A percentile compares a stretch with the other conserved stretches of the same genome.
Conservation (phyloP, 2,113 vertebrate genomes). For the Struthidea cinerea region DNA sequence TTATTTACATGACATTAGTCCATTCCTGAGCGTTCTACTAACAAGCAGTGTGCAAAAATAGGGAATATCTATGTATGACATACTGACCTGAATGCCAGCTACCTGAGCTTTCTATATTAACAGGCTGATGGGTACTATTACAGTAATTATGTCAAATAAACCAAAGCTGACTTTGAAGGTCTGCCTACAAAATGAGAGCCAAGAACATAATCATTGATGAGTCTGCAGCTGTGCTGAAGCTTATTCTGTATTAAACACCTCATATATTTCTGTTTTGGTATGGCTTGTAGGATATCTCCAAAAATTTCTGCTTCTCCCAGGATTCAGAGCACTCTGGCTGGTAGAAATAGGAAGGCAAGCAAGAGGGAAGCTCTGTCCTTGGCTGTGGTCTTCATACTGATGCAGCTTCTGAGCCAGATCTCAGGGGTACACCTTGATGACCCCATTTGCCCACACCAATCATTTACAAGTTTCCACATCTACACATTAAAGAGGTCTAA, state of each 20-base stretch:
- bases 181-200: not conserved
- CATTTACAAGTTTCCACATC: not conserved
- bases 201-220: not conserved
- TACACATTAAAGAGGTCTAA: not conserved
- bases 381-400: not conserved
- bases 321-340: not conserved
- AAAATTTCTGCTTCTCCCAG: not conserved
- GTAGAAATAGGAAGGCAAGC: not conserved
- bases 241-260: not conserved
- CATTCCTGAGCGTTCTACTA: not conserved
- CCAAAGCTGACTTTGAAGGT: not conserved
- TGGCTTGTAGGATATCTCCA: not conserved
- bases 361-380: not conserved
- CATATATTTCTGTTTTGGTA: not conserved
- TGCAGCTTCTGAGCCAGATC: not conserved
- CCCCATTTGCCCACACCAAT: not conserved
- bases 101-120: not conserved
- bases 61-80: not conserved
- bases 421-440: not conserved
- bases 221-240: not conserved
- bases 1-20: conserved; percentile 1
- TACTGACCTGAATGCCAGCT: conserved; percentile 1
- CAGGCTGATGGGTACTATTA: not conserved
- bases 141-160: conserved; percentile 2
- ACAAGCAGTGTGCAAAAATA: not conserved